Evolutionary conservation across 2,113 vertebrate genomes (phyloP), one percentile per base, ranked within the genome.

Genomic region (Glaucidium brasilianum): DNA sequence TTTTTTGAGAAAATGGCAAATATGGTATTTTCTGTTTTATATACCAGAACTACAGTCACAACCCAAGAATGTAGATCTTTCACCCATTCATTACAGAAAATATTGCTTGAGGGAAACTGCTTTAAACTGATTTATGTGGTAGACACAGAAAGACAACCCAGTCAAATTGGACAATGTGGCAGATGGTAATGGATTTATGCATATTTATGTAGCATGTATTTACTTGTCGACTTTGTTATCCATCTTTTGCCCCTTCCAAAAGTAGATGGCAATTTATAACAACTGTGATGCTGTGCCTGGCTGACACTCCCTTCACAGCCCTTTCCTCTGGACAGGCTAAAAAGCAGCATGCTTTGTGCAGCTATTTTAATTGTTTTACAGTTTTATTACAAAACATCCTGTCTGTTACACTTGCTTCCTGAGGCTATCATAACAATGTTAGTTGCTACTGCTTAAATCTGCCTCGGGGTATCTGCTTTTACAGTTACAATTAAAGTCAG

Each of bases 381-480:
- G 97, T 97, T 98, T 98, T 97, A 98, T 98, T 98, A 98, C 97
- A 97, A 97, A 97, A 96, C 97, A 98, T 98, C 98, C 98, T 98
- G 97, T 96, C 97, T 97, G 92, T 91, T 98, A 96, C 56, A 95
- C 94, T 97, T 66, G 92, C 96, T 98, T 98, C 97, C 97, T 97
- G 97, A 97, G 96, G 97, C 97, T 95, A 98, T 97, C 97, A 97
- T 97, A 97, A 98, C 95, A 97, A 96, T 78, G 95, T 97, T 97
- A 97, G 96, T 94, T 96, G 95, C 96, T 96, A 85, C 96, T 97
- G 97, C 95, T 97, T 96, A 94, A 94, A 96, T 91, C 74, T 93
- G 95, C 97, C 96, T 95, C 76, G 39, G 95, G 97, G 96, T 97
- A 97, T 97, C 97, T 97, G 97, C 93, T 98, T 98, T 97, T 97